Base-by-base conservation (phyloP, 2,113 vertebrate species). In the Ophthalmolycus amberensis region DNA sequence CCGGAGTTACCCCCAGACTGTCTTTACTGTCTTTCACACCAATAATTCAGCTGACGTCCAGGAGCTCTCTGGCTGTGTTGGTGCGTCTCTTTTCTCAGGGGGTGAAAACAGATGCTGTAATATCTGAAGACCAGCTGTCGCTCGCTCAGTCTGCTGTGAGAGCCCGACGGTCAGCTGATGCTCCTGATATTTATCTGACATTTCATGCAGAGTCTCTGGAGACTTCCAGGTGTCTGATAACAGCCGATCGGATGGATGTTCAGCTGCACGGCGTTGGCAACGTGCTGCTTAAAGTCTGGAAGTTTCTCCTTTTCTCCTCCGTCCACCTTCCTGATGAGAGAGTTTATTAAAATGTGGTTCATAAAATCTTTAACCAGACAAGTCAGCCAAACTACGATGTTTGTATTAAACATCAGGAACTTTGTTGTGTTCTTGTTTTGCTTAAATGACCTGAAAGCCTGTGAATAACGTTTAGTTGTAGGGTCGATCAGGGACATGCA, bases 141-240 rank as follows among this genome's bases (percentile, higher is more conserved):
- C 68, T 52, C 7, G 27, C 83, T 77, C 60, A 40, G 44, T 59
- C 75, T 59, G 82, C 64, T 27, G 42, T 44, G 44, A 46, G 44
- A 46, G 44, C 44, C 11, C 44, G 44, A 15, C 14, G 12, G 12
- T 68, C 86, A 77, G 38, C 0, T 58, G 76, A 77, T 85, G 76
- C 71, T 74, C 58, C 32, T 80, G 83, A 85, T 85, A 83, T 85
- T 89, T 80, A 70, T 66, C 64, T 87, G 83, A 83, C 80, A 88
- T 90, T 86, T 81, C 65, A 70, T 15, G 9, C 42, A 38, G 56
- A 74, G 60, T 76, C 86, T 72, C 71, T 0, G 69, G 81, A 83
- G 65, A 42, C 6, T 67, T 34, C 6, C 0, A 50, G 3, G 6
- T 4, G 68, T 59, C 54, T 10, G 77, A 76, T 62, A 50, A 4